Base-by-base conservation (phyloP, 2,113 vertebrate genomes). In the Ailuropoda melanoleuca region DNA sequence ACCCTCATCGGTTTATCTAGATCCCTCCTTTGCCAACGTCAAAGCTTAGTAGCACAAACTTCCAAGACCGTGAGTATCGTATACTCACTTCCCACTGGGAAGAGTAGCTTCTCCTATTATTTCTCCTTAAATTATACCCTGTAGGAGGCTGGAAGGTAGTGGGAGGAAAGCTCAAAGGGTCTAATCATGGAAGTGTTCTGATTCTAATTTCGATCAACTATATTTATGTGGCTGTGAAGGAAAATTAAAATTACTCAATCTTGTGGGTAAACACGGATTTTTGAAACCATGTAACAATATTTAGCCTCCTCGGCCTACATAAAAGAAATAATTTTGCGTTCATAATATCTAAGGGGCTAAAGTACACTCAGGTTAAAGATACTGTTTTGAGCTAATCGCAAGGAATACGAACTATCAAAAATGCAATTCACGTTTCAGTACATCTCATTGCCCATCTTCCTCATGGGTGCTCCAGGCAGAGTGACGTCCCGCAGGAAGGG, bases 401-500 rank as follows among this genome's bases (percentile, higher is more conserved):
- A 62, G 48, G 48, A n/a, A 15, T 15, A n/a, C 37, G 3, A 48
- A 46, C 43, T 62, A 8, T 26, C 31, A 66, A 93, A 80, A 53
- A 23, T 14, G 8, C 5, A 29, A 34, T 43, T 72, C 70, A 64
- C 34, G 29, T 34, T 81, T 74, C 29, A 66, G 80, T 31, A 39
- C 23, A 50, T 39, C 8, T 74, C 37, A 21, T 70, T 10, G 23
- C 14, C 24, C 2, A 17, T 60, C 4, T 72, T 64, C 60, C 84
- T 37, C 2, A 78, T 0, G 6, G 50, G 21, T 3, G 8, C 9
- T 31, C 8, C 48, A n/a, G 24, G 37, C 31, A 48, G 37, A 37
- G 37, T 11, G 6, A 5, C 18, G 1, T 50, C 56, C 9, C 19
- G 0, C 18, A 13, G 7, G 46, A 13, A 13, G 7, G 46, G 10